Conservation (phyloP, 2,888 invertebrate genomes). For the Callosobruchus maculatus region DNA sequence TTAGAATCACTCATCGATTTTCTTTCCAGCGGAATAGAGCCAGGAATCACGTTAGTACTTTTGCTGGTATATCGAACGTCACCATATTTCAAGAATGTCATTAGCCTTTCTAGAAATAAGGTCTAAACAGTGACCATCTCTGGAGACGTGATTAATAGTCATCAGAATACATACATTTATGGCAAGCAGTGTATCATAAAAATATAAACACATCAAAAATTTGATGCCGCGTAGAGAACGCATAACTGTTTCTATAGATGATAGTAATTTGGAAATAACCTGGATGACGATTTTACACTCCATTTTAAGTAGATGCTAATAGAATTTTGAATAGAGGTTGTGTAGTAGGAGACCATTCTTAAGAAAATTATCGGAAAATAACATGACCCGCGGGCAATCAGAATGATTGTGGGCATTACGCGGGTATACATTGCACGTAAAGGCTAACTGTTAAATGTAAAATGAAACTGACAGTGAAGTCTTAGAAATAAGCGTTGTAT, state of each 20-base stretch:
- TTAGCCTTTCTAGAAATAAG: too few species aligned
- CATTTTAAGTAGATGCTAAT: not conserved
- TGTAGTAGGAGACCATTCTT: not conserved
- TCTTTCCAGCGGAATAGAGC: too few species aligned
- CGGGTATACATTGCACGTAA: not conserved
- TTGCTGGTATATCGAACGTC: too few species aligned
- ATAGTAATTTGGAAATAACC: not conserved
- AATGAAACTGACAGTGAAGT: not conserved
- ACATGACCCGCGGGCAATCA: not conserved
- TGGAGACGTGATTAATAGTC: too few species aligned
- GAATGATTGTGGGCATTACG: not conserved
- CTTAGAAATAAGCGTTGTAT: not conserved
- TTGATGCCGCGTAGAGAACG: not conserved
- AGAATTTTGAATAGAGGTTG: not conserved
- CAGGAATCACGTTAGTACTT: too few species aligned
- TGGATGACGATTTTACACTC: not conserved
- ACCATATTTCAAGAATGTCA: too few species aligned
- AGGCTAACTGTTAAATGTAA: not conserved
- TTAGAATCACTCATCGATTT: too few species aligned
- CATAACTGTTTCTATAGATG: not conserved
- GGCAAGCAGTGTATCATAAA: not conserved
- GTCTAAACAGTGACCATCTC: too few species aligned
- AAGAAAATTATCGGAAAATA: not conserved
- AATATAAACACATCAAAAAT: not conserved
- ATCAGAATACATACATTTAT: too few species aligned